Evolutionary conservation across 2,888 invertebrate species (phyloP).

Genomic region (Acronicta psi): DNA sequence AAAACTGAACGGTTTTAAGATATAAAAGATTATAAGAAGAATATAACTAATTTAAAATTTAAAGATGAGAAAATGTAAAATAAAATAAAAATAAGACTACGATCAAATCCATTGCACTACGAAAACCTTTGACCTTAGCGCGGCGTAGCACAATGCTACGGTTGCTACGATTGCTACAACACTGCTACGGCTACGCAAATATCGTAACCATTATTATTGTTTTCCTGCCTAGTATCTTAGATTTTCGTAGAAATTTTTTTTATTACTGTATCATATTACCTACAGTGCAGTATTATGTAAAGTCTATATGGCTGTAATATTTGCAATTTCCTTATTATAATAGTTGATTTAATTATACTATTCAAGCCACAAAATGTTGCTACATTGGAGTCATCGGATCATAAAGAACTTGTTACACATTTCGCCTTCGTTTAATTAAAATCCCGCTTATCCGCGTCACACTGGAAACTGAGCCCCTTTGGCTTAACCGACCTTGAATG

Average conservation of each 20-base stretch:
- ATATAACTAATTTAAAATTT: too few relatives aligned
- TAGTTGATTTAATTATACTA: too few relatives aligned
- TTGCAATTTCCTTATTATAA: too few relatives aligned
- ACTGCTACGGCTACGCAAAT: not conserved
- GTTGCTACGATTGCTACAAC: not conserved
- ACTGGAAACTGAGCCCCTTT: constrained; percentile 83
- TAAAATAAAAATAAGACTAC: too few relatives aligned
- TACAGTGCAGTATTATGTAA: too few relatives aligned
- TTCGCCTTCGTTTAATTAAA: constrained; percentile 83
- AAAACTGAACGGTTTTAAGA: too few relatives aligned
- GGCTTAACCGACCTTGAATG: constrained; percentile 72
- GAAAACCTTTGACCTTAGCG: not conserved
- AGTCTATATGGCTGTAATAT: too few relatives aligned
- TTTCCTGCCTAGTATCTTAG: not conserved
- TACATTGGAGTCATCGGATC: constrained; percentile 45
- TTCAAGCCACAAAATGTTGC: constrained; percentile 3
- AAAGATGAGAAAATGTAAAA: too few relatives aligned
- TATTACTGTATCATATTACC: too few relatives aligned
- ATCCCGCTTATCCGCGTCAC: constrained; percentile 84
- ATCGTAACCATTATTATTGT: not conserved
- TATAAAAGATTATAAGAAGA: too few relatives aligned
- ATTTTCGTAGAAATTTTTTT: too few relatives aligned
- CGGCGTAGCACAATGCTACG: not conserved
- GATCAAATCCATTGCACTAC: not conserved
- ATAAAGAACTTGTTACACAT: constrained; percentile 61